Percentiles rank a stretch among this genome's conserved stretches.
Conservation (phyloP, 2,888 invertebrate species). For the Busseola fusca region DNA sequence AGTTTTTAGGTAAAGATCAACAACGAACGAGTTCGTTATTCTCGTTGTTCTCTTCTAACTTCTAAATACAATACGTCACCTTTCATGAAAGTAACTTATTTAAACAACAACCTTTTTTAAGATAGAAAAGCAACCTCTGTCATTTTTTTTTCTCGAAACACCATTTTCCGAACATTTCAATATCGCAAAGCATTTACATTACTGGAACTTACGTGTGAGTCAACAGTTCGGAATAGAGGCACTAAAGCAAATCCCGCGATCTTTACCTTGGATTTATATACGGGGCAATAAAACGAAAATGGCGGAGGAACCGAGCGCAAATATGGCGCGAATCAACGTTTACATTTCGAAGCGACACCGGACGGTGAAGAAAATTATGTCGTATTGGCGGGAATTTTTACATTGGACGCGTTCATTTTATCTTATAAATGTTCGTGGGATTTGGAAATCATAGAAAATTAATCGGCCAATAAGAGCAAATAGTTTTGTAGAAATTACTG, state of each 20-base stretch:
- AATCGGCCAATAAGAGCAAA: neutral
- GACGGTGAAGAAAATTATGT: constrained; percentile 19
- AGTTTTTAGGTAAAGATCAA: constrained; percentile 37
- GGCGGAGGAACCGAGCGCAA: constrained; percentile 23
- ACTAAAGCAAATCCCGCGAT: constrained; percentile 46
- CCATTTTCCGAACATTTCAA: constrained; percentile 20
- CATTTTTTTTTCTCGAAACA: constrained; percentile 10
- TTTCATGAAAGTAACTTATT: neutral
- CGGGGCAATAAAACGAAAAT: constrained; percentile 53
- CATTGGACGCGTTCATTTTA: neutral
- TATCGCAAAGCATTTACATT: neutral
- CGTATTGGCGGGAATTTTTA: constrained; percentile 28
- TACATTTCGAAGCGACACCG: constrained; percentile 21
- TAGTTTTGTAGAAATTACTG: neutral
- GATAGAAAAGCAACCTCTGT: neutral
- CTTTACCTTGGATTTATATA: constrained; percentile 42
- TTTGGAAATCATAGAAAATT: constrained; percentile 9
- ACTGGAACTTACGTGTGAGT: constrained; percentile 16
- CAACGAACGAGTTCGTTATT: constrained; percentile 9
- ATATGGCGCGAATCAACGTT: constrained; percentile 32
- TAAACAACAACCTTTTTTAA: constrained; percentile 11
- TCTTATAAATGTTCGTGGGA: neutral
- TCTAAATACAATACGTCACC: constrained; percentile 10
- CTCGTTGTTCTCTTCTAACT: constrained; percentile 13
- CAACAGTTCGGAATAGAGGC: constrained; percentile 30